Conservation (phyloP, 2,888 invertebrate genomes). For the Glaucopsyche alexis region DNA sequence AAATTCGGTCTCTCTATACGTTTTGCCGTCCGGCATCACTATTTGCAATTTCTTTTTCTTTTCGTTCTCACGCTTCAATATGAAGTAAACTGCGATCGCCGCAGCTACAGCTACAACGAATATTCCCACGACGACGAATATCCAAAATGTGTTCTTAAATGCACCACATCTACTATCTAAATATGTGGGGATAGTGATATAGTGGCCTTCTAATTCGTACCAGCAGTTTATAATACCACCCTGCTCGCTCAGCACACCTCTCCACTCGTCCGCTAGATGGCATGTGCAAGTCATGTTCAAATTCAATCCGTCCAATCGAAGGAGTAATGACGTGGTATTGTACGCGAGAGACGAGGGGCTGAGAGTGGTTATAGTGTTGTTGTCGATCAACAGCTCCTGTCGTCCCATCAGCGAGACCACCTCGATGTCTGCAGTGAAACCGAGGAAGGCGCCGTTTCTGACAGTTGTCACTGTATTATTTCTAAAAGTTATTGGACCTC, state of each 20-base stretch:
- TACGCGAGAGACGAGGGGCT: slow-evolving; percentile 80
- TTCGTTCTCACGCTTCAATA: slow-evolving; percentile 73
- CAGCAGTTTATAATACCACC: slow-evolving; percentile 65
- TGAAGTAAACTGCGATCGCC: slow-evolving; percentile 69
- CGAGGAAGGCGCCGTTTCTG: slow-evolving; percentile 82
- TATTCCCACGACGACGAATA: slow-evolving; percentile 70
- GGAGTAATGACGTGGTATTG: slow-evolving; percentile 76
- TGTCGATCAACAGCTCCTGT: slow-evolving; percentile 81
- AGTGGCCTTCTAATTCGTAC: slow-evolving; percentile 64
- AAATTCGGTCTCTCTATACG: slow-evolving; percentile 91
- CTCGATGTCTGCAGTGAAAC: slow-evolving; percentile 74
- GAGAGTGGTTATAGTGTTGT: slow-evolving; percentile 81
- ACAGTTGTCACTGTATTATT: slow-evolving; percentile 82
- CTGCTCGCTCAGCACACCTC: slow-evolving; percentile 56
- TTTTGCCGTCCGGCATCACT: slow-evolving; percentile 89
- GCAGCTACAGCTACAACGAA: slow-evolving; percentile 68
- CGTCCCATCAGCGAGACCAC: slow-evolving; percentile 63
- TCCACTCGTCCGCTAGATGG: slow-evolving; percentile 62
- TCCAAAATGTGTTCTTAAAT: slow-evolving; percentile 72
- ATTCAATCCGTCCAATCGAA: slow-evolving; percentile 80
- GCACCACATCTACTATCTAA: slow-evolving; percentile 65
- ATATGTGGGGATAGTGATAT: slow-evolving; percentile 63
- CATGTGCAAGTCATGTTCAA: slow-evolving; percentile 82
- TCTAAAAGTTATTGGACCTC: slow-evolving; percentile 82
- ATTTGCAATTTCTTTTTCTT: slow-evolving; percentile 82